These are phyloP conservation scores for Anoplopoma fimbria DNA, from an alignment of 2,113 vertebrate genomes.

Conservation along the genomic window DNA sequence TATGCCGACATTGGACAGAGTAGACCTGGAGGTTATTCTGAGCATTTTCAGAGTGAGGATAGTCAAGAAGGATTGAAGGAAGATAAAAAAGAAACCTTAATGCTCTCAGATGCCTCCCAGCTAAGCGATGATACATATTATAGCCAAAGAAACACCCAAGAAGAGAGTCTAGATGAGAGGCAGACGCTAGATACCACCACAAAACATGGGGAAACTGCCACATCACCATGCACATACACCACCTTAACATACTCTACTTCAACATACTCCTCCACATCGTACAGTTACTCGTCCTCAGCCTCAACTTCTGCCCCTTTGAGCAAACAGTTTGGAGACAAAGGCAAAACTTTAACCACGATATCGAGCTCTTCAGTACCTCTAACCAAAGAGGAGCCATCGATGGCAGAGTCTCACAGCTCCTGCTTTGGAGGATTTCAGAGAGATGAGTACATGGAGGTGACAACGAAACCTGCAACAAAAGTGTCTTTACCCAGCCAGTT, in stretches of 20 bases:
- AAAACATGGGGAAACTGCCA: slow-evolving; percentile 73
- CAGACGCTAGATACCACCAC: slow-evolving; percentile 44
- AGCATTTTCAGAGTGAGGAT: slow-evolving; percentile 41
- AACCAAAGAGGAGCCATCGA: slow-evolving; percentile 80
- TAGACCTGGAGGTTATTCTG: slow-evolving; percentile 47
- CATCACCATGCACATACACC: slow-evolving; percentile 79
- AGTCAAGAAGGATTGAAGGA: slow-evolving; percentile 43
- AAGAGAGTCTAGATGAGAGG: slow-evolving; percentile 35
- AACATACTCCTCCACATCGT: slow-evolving; percentile 76
- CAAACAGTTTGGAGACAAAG: slow-evolving; percentile 66
- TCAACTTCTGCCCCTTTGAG: slow-evolving; percentile 69
- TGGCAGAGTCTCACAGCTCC: slow-evolving; percentile 76
- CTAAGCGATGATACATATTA: slow-evolving; percentile 55
- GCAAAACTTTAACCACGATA: slow-evolving; percentile 33
- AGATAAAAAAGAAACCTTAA: slow-evolving; percentile 46
- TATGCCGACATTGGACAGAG: slow-evolving; percentile 69
- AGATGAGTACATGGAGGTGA: slow-evolving; percentile 93
- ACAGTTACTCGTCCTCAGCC: slow-evolving; percentile 74
- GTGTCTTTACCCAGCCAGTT: slow-evolving; percentile 80
- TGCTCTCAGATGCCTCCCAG: slow-evolving; percentile 39
- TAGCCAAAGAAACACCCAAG: slow-evolving; percentile 58
- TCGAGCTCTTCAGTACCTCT: slow-evolving; percentile 63
- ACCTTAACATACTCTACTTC: slow-evolving; percentile 65
- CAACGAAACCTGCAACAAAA: slow-evolving; percentile 82
- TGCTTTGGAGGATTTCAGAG: slow-evolving; percentile 80